Evolutionary conservation across 2,113 vertebrate genomes (phyloP).

Genomic region (Mastomys natalensis): DNA sequence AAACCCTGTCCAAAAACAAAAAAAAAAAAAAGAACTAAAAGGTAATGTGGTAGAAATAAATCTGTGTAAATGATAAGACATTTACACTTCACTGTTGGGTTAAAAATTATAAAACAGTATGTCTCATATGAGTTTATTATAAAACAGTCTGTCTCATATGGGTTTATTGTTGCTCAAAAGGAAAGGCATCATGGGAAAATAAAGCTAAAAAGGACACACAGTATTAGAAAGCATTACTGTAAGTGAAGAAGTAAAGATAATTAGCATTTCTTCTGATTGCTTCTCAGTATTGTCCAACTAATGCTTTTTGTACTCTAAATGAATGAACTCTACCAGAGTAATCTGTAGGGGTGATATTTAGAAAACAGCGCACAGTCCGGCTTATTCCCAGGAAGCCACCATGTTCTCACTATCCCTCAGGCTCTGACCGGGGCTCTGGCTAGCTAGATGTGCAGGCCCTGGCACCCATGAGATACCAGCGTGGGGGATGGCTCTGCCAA

Average conservation of each 20-base stretch:
- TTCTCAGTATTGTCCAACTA: not conserved
- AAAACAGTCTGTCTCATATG: not conserved
- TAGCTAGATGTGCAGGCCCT: too few relatives aligned
- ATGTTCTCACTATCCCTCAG: too few relatives aligned
- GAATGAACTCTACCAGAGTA: not conserved
- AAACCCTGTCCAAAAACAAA: too few relatives aligned
- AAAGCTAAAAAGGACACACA: not conserved
- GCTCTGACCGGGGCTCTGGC: too few relatives aligned
- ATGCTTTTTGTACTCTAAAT: conserved; percentile 1
- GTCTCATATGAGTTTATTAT: not conserved
- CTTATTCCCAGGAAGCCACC: too few relatives aligned
- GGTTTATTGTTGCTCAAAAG: not conserved
- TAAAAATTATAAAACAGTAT: not conserved
- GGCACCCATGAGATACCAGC: too few relatives aligned
- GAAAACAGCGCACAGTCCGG: too few relatives aligned
- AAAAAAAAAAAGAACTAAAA: too few relatives aligned
- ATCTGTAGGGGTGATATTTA: too few relatives aligned
- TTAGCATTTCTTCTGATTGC: not conserved
- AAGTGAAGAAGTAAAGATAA: not conserved
- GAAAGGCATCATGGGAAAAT: not conserved
- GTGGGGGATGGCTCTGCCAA: too few relatives aligned
- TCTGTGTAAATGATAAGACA: conserved; percentile 40
- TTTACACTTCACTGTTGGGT: not conserved
- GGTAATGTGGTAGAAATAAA: not conserved
- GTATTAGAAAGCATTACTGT: not conserved